Evolutionary conservation across 2,113 vertebrate species (phyloP), one percentile per base, ranked within the genome.

Genomic region (Rhea pennata): DNA sequence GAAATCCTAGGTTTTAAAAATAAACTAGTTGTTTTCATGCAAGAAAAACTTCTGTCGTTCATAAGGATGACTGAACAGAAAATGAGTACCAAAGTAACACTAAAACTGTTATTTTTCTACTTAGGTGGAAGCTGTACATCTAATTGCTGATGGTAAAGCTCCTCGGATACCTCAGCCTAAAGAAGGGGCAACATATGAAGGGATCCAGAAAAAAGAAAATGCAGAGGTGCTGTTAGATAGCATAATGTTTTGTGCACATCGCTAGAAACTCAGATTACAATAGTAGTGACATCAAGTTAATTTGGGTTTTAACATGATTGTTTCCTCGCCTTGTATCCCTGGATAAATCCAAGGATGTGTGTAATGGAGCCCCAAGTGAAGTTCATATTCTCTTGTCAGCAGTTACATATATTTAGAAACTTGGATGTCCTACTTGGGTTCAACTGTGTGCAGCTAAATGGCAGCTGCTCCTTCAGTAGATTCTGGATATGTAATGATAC

Each of bases 191-290:
- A 99, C 98, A 10, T 99, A 99, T 17, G 99, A 99, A 98, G 99
- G 99, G 48, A 99, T 99, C 93, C 99, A 99, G 98, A 99, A 98
- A 97, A 99, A 99, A 93, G 99, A 99, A 92, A 99, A 99, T 31
- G 97, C 99, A 86, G 97, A 98, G 98, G 99, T 99, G 97, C 15
- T 72, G 26, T 92, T 78, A 82, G 91, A 36, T 93, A 76, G 73
- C 11, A 23, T 16, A n/a, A 2, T 2, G 5, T 8, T 81, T 65
- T 58, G 15, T 40, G 14, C 33, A 15, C 56, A 67, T 42, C 11
- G 5, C 24, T 78, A 61, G 50, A 79, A 78, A 61, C 33, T 82
- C 54, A 53, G 58, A 50, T 77, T 67, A 27, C 69, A 74, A 7
- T 40, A 77, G 15, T 10, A 77, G 48, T 50, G 42, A 66, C 87